Conservation (phyloP, 2,113 vertebrate genomes). For the Silurus meridionalis region DNA sequence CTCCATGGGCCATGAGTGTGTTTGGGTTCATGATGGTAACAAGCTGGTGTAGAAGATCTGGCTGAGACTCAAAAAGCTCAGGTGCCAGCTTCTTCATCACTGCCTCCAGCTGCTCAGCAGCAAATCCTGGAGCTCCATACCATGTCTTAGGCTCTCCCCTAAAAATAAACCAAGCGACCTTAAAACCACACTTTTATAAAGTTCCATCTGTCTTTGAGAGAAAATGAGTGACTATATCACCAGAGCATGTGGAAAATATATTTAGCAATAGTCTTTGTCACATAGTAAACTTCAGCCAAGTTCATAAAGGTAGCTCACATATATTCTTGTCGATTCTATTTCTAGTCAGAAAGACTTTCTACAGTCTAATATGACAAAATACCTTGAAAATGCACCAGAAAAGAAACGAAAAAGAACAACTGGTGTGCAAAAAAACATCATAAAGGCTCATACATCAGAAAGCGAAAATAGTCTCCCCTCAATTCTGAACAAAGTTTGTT, state of each 20-base stretch:
- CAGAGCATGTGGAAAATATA: neutral
- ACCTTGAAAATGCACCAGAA: neutral
- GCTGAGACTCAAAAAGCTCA: slow-evolving; percentile 94
- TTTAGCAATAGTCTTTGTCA: neutral
- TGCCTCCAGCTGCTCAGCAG: slow-evolving; percentile 91
- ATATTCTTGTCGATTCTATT: neutral
- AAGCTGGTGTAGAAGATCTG: slow-evolving; percentile 95
- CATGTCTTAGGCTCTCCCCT: slow-evolving; percentile 99
- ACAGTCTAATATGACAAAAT: neutral
- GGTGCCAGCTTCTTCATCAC: slow-evolving; percentile 98
- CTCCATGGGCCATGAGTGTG: slow-evolving; percentile 93
- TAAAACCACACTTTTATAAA: neutral
- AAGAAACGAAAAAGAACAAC: neutral
- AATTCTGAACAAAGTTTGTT: neutral
- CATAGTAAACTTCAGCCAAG: neutral
- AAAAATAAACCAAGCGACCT: slow-evolving; percentile 18
- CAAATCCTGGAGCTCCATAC: slow-evolving; percentile 96
- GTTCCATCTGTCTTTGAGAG: no score
- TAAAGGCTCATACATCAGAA: neutral
- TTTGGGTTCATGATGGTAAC: slow-evolving; percentile 99
- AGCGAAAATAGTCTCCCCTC: neutral
- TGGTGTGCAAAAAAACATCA: neutral
- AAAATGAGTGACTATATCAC: neutral
- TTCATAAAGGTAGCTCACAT: neutral
- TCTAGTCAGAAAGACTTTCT: neutral